phyloP scores from a whole-genome alignment of 1,140 invertebrate species.

The Drosophila simulans region DNA sequence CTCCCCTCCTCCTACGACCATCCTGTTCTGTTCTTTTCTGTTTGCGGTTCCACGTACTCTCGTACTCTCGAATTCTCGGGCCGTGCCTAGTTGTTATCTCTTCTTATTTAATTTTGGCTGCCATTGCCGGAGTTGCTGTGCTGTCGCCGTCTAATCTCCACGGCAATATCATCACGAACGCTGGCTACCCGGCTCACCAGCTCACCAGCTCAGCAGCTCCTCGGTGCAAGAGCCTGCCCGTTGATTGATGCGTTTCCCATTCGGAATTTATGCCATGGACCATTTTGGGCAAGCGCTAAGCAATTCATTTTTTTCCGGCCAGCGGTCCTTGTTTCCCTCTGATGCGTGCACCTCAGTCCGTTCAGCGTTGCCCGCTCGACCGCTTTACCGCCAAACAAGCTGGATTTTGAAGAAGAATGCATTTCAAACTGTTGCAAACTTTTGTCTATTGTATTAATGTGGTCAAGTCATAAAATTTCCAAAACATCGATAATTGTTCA shows the following conservation, averaged over 20 bases:
- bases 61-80: constrained; percentile 23
- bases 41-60: constrained; percentile 71
- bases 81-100: constrained; percentile 77
- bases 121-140: constrained; percentile 44
- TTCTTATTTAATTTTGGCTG: constrained; percentile 81
- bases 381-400: constrained; percentile 16
- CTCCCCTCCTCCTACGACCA: constrained; percentile 10
- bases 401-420: too few relatives aligned
- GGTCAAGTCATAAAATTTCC: not conserved
- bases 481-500: too few relatives aligned
- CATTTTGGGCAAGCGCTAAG: constrained; percentile 76
- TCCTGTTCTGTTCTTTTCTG: constrained; percentile 45
- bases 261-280: constrained; percentile 82
- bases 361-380: constrained; percentile 8
- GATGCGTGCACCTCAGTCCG: not conserved
- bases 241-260: constrained; percentile 83
- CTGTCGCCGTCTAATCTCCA: constrained; percentile 72
- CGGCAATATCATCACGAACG: constrained; percentile 76
- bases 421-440: not conserved
- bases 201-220: constrained; percentile 9
- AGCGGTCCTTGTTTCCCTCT: constrained; percentile 25
- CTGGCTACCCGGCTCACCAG: constrained; percentile 19
- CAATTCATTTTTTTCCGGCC: constrained; percentile 69
- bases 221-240: constrained; percentile 44
- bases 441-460: not conserved